Evolutionary conservation across 2,797 vertebrate genomes (phyloP), one percentile per base, ranked within the genome.

Genomic region (Glyptemys insculpta): DNA sequence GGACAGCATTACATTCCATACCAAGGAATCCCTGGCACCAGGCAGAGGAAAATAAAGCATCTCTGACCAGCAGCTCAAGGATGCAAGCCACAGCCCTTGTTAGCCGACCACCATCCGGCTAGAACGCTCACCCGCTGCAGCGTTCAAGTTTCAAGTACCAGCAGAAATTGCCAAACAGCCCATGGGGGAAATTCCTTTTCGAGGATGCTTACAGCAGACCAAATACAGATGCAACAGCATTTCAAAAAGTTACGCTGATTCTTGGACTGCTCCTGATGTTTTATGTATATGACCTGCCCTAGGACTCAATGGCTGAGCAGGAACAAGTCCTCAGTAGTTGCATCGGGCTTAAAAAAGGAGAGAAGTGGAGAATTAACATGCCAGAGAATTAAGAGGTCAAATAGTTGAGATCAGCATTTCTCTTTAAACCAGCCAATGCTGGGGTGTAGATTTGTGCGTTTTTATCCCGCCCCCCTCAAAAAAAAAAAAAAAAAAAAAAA

Each of bases 151-250:
- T 95, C 97, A 93, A 87, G 92, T 41, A 86, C 54, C 27, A 74
- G 92, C 91, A 93, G 95, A 49, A 94, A 93, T 34, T 81, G 86
- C 74, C 54, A n/a, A 81, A 78, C 57, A 72, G 83, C 74, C 54
- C 85, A 78, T 9, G 59, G 59, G 92, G 85, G 79, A 44, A 56
- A 56, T 8, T 53, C 79, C 50, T 27, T 92, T 83, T 90, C 27
- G 31, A 93, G 93, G 87, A 93, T 82, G 79, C 76, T 4, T 44
- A 93, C 82, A 92, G 94, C 49, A 87, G 3, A 81, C 52, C 72
- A 72, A 25, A 79, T 8, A 49, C 50, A 50, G 2, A 19, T 18
- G 47, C 65, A 85, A 94, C 90, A 94, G 87, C 80, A 80, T 74
- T 15, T 31, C 18, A 78, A 7, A 8, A 87, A 34, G 50, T 15